These are phyloP conservation scores for Diplodus sargus DNA, from an alignment of 2,797 vertebrate genomes.

Conservation along the genomic window DNA sequence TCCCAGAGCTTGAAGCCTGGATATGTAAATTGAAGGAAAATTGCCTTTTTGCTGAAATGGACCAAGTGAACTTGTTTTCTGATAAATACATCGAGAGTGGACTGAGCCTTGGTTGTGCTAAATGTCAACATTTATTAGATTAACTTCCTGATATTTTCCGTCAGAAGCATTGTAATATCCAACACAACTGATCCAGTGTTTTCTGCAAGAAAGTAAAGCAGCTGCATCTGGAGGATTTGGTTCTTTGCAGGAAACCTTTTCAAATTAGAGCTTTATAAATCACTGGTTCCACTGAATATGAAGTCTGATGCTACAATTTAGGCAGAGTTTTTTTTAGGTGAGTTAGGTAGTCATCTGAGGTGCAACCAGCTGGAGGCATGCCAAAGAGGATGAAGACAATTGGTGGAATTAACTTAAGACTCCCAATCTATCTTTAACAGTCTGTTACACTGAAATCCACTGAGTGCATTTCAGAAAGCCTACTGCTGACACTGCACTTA, in stretches of 20 bases:
- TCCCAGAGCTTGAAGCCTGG: constrained; percentile 40
- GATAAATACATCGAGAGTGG: constrained; percentile 45
- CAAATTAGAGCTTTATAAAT: constrained; percentile 17
- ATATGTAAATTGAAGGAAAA: constrained; percentile 64
- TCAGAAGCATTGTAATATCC: constrained; percentile 40
- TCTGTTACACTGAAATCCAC: not conserved
- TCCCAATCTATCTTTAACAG: not conserved
- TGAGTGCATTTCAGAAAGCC: not conserved
- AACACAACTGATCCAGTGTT: constrained; percentile 25
- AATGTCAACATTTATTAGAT: constrained; percentile 69
- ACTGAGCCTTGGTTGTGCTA: constrained; percentile 43
- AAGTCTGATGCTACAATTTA: not conserved
- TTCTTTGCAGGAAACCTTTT: constrained; percentile 14
- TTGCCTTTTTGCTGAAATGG: constrained; percentile 49
- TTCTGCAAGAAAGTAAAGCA: constrained; percentile 16
- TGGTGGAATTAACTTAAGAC: not conserved
- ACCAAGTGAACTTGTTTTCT: constrained; percentile 60
- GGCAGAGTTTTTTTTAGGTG: not conserved
- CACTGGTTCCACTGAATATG: not conserved
- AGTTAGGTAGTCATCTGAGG: not conserved
- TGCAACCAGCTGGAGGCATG: not conserved
- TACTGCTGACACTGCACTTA: no score
- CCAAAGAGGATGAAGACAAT: no score
- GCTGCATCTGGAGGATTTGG: constrained; percentile 1
- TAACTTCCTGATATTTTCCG: constrained; percentile 47